Conservation (phyloP, 1,140 invertebrate species). For the Linepithema humile region DNA sequence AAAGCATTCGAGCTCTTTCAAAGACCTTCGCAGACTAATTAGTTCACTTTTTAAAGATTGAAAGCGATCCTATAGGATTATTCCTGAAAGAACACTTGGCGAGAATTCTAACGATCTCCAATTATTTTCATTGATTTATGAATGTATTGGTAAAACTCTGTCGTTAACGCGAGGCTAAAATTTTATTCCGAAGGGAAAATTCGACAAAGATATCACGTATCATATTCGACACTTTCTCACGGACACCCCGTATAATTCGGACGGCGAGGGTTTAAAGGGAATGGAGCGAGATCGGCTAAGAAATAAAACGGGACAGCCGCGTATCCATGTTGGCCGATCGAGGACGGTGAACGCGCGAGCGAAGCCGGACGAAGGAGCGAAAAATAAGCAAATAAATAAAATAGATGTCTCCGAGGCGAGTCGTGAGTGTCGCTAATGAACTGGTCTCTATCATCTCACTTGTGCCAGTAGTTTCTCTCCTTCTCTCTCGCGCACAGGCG, state of each 20-base stretch:
- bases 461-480: constrained; percentile 29
- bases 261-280: constrained; percentile 41
- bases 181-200: background rate
- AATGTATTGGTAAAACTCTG: background rate
- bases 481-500: constrained; percentile 54
- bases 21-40: constrained; percentile 35
- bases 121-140: background rate
- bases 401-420: constrained; percentile 77
- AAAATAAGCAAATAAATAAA: constrained; percentile 80
- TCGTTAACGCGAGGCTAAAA: background rate
- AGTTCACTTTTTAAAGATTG: constrained; percentile 12
- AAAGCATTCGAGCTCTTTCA: constrained; percentile 33
- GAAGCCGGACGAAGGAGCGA: constrained; percentile 50
- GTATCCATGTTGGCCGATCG: constrained; percentile 30
- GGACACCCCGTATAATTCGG: background rate
- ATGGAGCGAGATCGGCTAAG: constrained; percentile 47
- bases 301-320: constrained; percentile 42
- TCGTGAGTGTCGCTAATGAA: constrained; percentile 81
- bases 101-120: background rate
- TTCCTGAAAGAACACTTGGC: constrained; percentile 9
- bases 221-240: constrained; percentile 6
- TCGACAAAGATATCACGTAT: background rate
- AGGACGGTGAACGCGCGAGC: constrained; percentile 32
- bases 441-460: constrained; percentile 77
- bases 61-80: constrained; percentile 21